phyloP scores from a whole-genome alignment of 2,113 vertebrate genomes.

The Lamprologus sp. region DNA sequence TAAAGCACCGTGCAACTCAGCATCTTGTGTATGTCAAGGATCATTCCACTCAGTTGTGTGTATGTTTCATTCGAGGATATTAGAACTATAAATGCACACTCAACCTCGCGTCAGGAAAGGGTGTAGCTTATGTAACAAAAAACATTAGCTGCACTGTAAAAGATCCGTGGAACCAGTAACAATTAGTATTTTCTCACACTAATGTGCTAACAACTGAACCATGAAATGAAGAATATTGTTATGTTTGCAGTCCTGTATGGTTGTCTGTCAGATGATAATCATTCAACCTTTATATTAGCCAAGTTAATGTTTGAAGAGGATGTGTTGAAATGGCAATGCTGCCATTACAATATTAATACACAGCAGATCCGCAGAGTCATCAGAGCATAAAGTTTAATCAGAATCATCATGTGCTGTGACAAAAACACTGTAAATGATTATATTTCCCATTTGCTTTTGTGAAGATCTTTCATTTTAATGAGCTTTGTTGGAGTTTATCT shows the following conservation, averaged over 20 bases:
- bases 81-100: background rate
- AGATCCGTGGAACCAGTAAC: background rate
- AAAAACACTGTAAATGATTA: conserved; percentile 21
- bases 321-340: conserved; percentile 9
- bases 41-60: background rate
- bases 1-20: background rate
- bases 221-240: conserved; percentile 1
- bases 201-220: conserved; percentile 18
- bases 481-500: conserved; percentile 13
- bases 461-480: conserved; percentile 35
- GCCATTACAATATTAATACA: conserved; percentile 19
- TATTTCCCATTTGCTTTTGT: conserved; percentile 29
- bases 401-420: conserved; percentile 11
- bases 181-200: background rate
- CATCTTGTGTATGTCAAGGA: background rate
- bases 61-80: background rate
- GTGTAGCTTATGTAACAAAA: background rate
- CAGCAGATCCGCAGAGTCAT: background rate
- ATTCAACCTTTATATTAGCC: conserved; percentile 6
- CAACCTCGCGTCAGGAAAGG: background rate
- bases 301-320: conserved; percentile 10
- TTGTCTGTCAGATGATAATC: background rate
- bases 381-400: conserved; percentile 42
- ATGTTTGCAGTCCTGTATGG: conserved; percentile 23
- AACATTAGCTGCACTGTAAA: background rate